A percentile compares a stretch with the other conserved stretches of the same genome.
Conservation (phyloP, 53 echinoderm and acorn worm genomes). For the Astropecten irregularis region DNA sequence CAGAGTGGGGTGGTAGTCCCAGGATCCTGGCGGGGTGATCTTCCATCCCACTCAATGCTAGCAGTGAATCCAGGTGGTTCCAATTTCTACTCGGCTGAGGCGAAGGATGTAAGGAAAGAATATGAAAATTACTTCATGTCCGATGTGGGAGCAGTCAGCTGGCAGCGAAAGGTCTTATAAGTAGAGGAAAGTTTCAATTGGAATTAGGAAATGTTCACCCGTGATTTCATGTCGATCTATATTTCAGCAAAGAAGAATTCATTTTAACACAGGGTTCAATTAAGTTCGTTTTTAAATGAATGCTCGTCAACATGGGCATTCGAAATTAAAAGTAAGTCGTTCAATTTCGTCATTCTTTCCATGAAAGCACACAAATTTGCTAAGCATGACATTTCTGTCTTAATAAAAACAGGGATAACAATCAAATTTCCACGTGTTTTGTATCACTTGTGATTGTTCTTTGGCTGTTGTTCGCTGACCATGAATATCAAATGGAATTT, state of each 20-base stretch:
- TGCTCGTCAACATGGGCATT: no score
- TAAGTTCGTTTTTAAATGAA: no score
- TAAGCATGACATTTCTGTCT: no score
- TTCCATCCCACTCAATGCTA: background rate
- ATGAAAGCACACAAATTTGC: no score
- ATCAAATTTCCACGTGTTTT: no score
- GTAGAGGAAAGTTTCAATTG: background rate
- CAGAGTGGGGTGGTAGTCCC: background rate
- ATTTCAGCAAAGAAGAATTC: background rate
- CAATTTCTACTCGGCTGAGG: background rate
- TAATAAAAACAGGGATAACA: no score
- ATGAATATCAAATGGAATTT: no score
- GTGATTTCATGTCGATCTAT: background rate
- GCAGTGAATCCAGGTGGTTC: background rate
- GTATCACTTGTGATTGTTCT: no score
- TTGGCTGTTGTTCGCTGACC: no score
- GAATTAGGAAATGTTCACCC: background rate
- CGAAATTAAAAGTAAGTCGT: background rate
- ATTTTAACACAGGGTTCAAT: no score
- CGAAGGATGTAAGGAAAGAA: background rate
- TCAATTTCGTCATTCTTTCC: background rate
- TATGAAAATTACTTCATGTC: background rate
- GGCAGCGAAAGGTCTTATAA: background rate
- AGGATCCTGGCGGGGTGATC: background rate
- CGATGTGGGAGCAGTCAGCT: background rate